Base-by-base conservation (phyloP, 2,113 vertebrate species). In the Indri indri region DNA sequence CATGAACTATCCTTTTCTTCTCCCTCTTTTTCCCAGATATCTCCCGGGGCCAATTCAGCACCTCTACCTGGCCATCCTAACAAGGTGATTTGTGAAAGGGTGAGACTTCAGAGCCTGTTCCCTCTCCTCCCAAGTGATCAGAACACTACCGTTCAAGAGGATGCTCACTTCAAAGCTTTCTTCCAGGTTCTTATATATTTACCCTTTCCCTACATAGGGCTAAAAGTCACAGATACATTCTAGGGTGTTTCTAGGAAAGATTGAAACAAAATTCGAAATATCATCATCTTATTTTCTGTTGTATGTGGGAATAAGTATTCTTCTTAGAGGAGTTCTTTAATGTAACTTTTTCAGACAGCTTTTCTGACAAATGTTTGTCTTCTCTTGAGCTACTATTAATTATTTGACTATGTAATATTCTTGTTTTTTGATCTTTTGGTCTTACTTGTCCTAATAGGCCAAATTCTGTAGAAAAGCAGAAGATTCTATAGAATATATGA, bases 81-180 rank as follows among this genome's bases (percentile, higher is more conserved):
- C 98, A 98, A 98, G 98, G 98, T 97, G 98, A 98, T 98, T 98
- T 98, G 98, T 98, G 98, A 98, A 98, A 98, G 98, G 98, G 98
- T 98, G 98, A 98, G 96, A 98, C 98, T 98, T 98, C 98, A 97
- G 98, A 98, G 96, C 98, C 97, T 98, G 98, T 97, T 98, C 96
- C 97, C 98, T 98, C 98, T 98, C 59, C 97, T 98, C 98, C 97
- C 98, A 98, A 97, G 97, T 98, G 98, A 98, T 98, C 97, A 98
- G 98, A 97, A 97, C 57, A 97, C 98, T 98, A 97, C 98, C 86
- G 88, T 98, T 97, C 97, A 98, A 98, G 98, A 98, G 98, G 98
- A 98, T 98, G 98, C 97, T 96, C 96, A 96, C 98, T 98, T 97
- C 98, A 98, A 98, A 98, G 97, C 98, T 98, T 98, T 98, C 97